Conservation (phyloP, 2,113 vertebrate genomes). For the Mugil cephalus region DNA sequence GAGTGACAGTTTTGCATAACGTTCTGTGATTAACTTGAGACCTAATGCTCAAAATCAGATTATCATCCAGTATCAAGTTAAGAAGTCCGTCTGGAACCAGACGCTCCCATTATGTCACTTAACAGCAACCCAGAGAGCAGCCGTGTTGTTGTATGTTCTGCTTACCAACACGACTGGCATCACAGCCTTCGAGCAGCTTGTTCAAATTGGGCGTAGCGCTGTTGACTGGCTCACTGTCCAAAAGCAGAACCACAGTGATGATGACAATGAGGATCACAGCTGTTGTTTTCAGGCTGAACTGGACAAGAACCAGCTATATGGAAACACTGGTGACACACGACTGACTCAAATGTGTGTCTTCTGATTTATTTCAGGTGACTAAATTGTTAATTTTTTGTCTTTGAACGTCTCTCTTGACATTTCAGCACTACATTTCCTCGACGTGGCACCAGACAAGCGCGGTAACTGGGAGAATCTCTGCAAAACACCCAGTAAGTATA, state of each 20-base stretch:
- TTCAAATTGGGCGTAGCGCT: conserved; percentile 16
- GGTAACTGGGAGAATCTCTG: conserved; percentile 91
- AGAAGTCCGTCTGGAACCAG: not conserved
- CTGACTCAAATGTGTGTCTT: conserved; percentile 8
- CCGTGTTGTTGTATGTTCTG: not conserved
- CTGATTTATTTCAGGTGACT: not conserved
- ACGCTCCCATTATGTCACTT: not conserved
- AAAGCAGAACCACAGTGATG: conserved; percentile 27
- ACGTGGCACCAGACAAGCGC: conserved; percentile 88
- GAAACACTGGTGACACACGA: not conserved
- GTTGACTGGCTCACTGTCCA: conserved; percentile 19
- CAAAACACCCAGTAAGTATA: conserved; percentile 90
- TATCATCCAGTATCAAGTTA: not conserved
- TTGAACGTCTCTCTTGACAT: not conserved
- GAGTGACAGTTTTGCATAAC: no score
- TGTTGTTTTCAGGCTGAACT: conserved; percentile 48
- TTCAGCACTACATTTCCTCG: conserved; percentile 79
- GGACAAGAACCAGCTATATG: not conserved
- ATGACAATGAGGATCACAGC: conserved; percentile 21
- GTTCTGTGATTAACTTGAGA: no score
- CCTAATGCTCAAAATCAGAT: no score
- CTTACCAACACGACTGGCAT: conserved; percentile 11
- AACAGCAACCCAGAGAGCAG: not conserved
- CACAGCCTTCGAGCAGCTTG: conserved; percentile 35
- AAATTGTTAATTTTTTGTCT: conserved; percentile 64